phyloP scores from a whole-genome alignment of 1,140 invertebrate species.

The Cherax quadricarinatus region DNA sequence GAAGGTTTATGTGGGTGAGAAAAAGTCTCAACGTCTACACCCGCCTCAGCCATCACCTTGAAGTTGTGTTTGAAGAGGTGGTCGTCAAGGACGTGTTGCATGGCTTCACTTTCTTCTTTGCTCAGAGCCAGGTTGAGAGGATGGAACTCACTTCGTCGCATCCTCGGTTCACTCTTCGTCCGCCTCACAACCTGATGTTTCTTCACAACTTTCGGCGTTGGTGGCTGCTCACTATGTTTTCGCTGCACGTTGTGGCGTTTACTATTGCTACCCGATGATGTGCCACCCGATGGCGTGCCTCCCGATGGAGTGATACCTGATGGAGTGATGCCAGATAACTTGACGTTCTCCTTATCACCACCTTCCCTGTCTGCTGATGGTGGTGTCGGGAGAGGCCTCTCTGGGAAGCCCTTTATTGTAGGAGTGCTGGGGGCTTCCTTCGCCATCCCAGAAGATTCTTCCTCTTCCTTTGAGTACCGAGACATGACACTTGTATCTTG shows the following conservation, averaged over 20 bases:
- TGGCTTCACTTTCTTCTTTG: neutral
- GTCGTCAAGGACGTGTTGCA: constrained; percentile 34
- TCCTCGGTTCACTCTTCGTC: constrained; percentile 34
- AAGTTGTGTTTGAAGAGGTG: constrained; percentile 30
- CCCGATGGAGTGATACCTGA: neutral
- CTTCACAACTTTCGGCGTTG: neutral
- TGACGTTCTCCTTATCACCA: neutral
- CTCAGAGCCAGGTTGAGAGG: constrained; percentile 6
- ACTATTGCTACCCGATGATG: neutral
- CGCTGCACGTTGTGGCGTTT: neutral
- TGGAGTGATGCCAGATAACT: neutral
- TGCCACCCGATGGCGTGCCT: neutral
- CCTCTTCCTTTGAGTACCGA: neutral
- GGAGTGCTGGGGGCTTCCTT: neutral
- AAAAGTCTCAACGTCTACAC: neutral
- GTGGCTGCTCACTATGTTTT: neutral
- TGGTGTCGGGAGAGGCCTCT: neutral
- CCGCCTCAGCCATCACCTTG: constrained; percentile 18
- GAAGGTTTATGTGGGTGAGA: neutral
- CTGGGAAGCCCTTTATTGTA: neutral
- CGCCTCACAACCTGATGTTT: constrained; percentile 3
- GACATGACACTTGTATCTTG: neutral
- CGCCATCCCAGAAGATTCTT: neutral
- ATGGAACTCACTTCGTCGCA: neutral
- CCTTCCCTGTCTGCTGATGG: neutral